Percentiles rank a stretch among this genome's conserved stretches.
phyloP scores from a whole-genome alignment of 1,140 invertebrate species.

The Orius insidiosus region DNA sequence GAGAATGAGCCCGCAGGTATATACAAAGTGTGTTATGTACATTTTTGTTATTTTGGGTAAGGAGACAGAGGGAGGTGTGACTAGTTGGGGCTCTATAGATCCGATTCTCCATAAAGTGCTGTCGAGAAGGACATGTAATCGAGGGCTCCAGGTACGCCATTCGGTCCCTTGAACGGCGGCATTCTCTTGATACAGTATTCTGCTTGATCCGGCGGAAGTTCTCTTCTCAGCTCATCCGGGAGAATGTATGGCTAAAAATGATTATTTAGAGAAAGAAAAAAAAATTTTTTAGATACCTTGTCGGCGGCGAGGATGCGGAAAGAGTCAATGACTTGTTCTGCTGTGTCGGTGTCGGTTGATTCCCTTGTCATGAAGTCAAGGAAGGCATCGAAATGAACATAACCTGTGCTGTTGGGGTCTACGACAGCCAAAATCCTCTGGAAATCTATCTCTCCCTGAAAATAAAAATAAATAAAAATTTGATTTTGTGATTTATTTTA shows the following conservation, averaged over 20 bases:
- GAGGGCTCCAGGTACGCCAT: constrained; percentile 70
- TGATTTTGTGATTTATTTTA: constrained; percentile 19
- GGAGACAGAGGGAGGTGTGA: constrained; percentile 1
- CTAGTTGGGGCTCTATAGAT: constrained; percentile 48
- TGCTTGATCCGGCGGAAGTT: constrained; percentile 96
- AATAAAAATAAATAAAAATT: constrained; percentile 13
- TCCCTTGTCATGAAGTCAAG: constrained; percentile 99
- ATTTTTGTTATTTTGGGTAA: constrained; percentile 1
- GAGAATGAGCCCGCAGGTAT: constrained; percentile 4
- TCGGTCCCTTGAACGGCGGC: constrained; percentile 81
- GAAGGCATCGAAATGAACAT: constrained; percentile 97
- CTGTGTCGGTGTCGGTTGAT: constrained; percentile 86
- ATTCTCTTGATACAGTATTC: constrained; percentile 98
- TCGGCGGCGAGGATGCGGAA: constrained; percentile 98
- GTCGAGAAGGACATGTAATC: constrained; percentile 99
- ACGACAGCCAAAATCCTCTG: constrained; percentile 91
- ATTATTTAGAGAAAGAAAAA: too few relatives aligned
- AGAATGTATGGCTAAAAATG: constrained; percentile 93
- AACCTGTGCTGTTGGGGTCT: constrained; percentile 92
- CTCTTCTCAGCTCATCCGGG: constrained; percentile 87
- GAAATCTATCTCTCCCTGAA: constrained; percentile 88
- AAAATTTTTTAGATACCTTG: constrained; percentile 50
- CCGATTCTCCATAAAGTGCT: constrained; percentile 93
- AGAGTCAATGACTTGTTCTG: constrained; percentile 96
- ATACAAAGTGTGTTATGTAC: constrained; percentile 10